Evolutionary conservation across 2,797 vertebrate genomes (phyloP), one percentile per base, ranked within the genome.

Genomic region (Oreochromis mossambicus): DNA sequence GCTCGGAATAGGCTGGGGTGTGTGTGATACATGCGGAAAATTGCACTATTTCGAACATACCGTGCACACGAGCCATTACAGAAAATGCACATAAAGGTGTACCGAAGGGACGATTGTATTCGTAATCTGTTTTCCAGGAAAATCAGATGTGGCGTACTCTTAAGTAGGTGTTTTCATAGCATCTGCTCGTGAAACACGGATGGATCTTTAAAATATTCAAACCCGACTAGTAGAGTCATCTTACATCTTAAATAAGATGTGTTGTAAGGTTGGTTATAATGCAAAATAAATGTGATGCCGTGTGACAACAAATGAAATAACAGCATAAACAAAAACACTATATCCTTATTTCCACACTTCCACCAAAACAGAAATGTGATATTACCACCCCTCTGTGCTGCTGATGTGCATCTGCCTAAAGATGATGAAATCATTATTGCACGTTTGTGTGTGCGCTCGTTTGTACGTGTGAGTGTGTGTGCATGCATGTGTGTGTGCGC

Each of bases 401-500:
- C 90, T 92, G 92, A 93, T 91, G 91, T 85, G 86, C 91, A 93
- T 95, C 92, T 94, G 91, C 94, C 95, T 94, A 95, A 96, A 95
- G 88, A 95, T 96, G 95, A 96, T 96, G 94, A 94, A 95, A 95
- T 94, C 93, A 94, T 95, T 92, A 94, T 85, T 70, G 63, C 61
- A 51, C 21, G 46, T 41, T 32, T 66, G 61, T 91, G 95, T 95
- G 96, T 96, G 85, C 15, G 29, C 61, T 38, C 7, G 61, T 21
- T 66, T 6, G 14, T 17, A n/a, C 21, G 50, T 41, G 41, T 5
- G 10, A 12, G 88, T 93, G 95, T 26, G n/a, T 12, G 6, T 54
- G 36, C 8, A 36, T 6, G 52, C 34, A 11, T 91, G 19, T 46
- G 48, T 52, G 68, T 75, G 54, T 34, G 85, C 4, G 87, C 13